Evolutionary conservation across 2,113 vertebrate genomes (phyloP).

Genomic region (Hippopotamus amphibius): DNA sequence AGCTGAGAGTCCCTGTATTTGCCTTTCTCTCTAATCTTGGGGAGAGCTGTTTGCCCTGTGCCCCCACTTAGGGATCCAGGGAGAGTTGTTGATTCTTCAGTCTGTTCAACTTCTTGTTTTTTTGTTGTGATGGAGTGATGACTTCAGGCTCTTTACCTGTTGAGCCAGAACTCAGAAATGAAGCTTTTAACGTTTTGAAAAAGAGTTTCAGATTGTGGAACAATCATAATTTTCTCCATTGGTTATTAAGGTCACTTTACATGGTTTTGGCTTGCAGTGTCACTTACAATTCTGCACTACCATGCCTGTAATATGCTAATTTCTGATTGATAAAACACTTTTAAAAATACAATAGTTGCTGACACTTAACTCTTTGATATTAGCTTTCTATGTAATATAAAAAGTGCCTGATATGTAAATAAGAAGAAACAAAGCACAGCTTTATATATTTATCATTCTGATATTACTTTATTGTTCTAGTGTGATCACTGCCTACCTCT

Average conservation of each 20-base stretch:
- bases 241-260: not conserved
- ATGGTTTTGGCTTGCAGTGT: not conserved
- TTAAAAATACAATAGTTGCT: not conserved
- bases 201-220: not conserved
- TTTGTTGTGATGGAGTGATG: not conserved
- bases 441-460: not conserved
- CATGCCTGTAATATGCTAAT: not conserved
- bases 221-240: not conserved
- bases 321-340: not conserved
- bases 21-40: not conserved
- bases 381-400: not conserved
- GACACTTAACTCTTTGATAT: not conserved
- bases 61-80: not conserved
- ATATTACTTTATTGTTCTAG: constrained; percentile 79
- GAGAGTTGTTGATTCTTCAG: not conserved
- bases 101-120: not conserved
- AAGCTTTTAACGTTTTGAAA: not conserved
- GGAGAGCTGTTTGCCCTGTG: not conserved
- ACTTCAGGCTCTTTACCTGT: not conserved
- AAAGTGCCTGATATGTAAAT: not conserved
- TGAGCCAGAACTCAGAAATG: not conserved
- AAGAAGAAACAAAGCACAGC: not conserved
- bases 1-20: not conserved
- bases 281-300: not conserved
- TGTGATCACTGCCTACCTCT: constrained; percentile 92